Evolutionary conservation across 2,888 invertebrate genomes (phyloP).

Genomic region (Imbricaverruca yamaguchii): DNA sequence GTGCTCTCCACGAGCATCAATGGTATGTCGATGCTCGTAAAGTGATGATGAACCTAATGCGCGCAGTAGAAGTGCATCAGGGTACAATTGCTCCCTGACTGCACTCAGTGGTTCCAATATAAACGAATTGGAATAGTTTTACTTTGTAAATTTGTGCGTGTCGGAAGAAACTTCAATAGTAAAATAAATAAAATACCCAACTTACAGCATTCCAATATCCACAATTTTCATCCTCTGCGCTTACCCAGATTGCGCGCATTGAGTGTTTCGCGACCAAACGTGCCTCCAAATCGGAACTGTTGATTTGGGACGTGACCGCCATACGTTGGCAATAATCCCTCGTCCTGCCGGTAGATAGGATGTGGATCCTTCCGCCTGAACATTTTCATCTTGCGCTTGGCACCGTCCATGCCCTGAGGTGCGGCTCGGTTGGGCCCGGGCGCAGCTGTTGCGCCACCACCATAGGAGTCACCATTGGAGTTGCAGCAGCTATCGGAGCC

Average conservation of each 20-base stretch:
- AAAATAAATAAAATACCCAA: no score
- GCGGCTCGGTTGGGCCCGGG: not conserved
- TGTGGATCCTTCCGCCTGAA: not conserved
- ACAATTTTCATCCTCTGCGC: slow-evolving; percentile 58
- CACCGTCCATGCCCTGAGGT: not conserved
- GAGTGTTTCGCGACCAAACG: slow-evolving; percentile 47
- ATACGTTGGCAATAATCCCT: slow-evolving; percentile 67
- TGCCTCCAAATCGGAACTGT: slow-evolving; percentile 64
- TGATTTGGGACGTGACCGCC: slow-evolving; percentile 69
- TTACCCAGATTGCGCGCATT: slow-evolving; percentile 36
- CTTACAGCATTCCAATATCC: no score
- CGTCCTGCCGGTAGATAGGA: slow-evolving; percentile 60
- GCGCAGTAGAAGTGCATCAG: no score
- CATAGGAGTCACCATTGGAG: not conserved
- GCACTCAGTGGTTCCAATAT: no score
- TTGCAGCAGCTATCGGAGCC: not conserved
- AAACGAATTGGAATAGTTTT: no score
- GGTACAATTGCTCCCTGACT: no score
- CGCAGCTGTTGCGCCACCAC: not conserved
- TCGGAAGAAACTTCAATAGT: no score
- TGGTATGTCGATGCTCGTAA: no score
- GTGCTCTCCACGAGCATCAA: no score
- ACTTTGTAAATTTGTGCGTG: no score
- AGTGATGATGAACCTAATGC: no score
- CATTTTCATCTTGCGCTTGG: not conserved